Conservation (phyloP, 2,113 vertebrate species). For the Canis aureus region DNA sequence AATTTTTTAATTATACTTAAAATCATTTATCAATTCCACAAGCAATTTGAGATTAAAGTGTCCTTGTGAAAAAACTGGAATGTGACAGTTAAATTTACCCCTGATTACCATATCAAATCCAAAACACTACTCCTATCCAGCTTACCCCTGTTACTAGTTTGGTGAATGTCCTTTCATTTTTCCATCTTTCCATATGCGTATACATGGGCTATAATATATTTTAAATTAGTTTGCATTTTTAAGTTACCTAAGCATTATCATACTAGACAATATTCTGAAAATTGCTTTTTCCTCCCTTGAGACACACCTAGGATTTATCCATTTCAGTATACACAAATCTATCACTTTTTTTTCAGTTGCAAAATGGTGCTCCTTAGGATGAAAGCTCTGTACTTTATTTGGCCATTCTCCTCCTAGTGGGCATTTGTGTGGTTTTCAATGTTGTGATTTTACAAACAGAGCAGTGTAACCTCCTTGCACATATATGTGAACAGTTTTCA, state of each 20-base stretch:
- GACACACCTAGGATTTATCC: neutral
- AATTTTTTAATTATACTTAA: constrained; percentile 36
- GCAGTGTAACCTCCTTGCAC: neutral
- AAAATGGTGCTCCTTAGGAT: neutral
- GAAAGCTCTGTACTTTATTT: no score
- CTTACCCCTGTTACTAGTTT: neutral
- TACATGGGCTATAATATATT: neutral
- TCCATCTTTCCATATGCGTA: neutral
- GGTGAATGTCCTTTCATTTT: neutral
- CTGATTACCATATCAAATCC: neutral
- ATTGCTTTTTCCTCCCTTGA: neutral
- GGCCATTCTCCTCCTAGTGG: neutral
- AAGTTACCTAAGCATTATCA: neutral
- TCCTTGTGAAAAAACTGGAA: neutral
- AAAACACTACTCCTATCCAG: neutral
- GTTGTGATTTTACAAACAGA: neutral
- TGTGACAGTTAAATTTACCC: neutral
- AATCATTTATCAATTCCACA: neutral
- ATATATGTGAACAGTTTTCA: neutral
- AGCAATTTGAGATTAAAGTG: neutral
- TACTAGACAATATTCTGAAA: neutral
- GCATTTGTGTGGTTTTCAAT: neutral
- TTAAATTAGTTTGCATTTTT: neutral
- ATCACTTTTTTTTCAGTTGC: neutral
- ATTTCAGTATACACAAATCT: neutral